Evolutionary conservation across 2,113 vertebrate genomes (phyloP).

Genomic region (Hippocampus guttulatus): DNA sequence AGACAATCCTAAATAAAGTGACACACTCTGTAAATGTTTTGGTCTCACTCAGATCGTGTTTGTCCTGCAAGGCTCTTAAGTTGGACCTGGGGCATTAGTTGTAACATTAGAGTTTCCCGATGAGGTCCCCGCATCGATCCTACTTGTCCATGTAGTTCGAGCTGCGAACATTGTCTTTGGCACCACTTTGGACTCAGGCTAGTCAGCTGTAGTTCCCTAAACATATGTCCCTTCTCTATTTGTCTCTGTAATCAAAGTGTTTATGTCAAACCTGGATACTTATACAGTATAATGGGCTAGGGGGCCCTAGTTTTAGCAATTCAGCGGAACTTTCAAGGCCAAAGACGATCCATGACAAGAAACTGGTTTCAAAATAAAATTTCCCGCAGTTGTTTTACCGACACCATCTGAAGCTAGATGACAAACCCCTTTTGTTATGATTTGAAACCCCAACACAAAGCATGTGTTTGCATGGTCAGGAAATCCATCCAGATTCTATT

Average conservation of each 20-base stretch:
- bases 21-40: constrained; percentile 57
- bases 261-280: not conserved
- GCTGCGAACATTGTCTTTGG: constrained; percentile 38
- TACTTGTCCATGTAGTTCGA: constrained; percentile 34
- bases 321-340: not conserved
- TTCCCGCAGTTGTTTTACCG: too few species aligned
- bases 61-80: constrained; percentile 55
- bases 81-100: constrained; percentile 51
- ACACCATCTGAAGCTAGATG: not conserved
- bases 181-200: constrained; percentile 20
- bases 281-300: not conserved
- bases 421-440: constrained; percentile 5
- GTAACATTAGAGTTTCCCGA: constrained; percentile 59
- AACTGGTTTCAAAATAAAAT: too few species aligned
- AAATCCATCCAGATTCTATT: constrained; percentile 51
- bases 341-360: not conserved
- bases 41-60: constrained; percentile 55
- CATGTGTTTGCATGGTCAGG: constrained; percentile 70
- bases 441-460: constrained; percentile 54
- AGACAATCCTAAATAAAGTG: constrained; percentile 38
- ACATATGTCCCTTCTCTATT: too few species aligned
- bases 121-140: constrained; percentile 31
- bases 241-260: too few species aligned
- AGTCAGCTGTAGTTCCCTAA: constrained; percentile 22
- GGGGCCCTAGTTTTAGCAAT: not conserved